Conservation (phyloP, 2,113 vertebrate genomes). For the Physeter macrocephalus region DNA sequence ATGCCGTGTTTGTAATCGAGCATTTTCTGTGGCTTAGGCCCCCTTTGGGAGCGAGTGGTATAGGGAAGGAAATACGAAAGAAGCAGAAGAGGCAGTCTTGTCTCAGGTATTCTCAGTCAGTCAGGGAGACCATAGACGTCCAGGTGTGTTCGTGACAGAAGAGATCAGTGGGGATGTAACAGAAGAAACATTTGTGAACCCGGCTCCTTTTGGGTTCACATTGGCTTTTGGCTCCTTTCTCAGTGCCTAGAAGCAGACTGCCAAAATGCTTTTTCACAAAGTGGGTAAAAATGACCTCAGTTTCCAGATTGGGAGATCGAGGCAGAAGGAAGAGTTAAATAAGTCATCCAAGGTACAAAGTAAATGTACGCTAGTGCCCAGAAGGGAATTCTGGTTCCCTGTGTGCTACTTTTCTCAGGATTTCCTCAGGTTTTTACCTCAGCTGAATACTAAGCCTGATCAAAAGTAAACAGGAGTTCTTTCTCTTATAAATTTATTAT, state of each 20-base stretch:
- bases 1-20: background rate
- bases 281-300: background rate
- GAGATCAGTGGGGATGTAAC: background rate
- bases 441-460: slow-evolving; percentile 7
- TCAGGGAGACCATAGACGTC: background rate
- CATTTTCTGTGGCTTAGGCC: background rate
- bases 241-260: background rate
- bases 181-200: background rate
- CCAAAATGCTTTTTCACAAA: slow-evolving; percentile 1
- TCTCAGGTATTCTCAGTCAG: background rate
- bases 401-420: background rate
- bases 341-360: background rate
- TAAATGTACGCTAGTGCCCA: background rate
- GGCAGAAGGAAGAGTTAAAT: background rate
- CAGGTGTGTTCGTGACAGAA: no score
- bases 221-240: background rate
- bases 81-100: background rate
- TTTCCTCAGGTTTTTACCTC: background rate
- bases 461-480: slow-evolving; percentile 14
- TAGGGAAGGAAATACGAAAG: background rate
- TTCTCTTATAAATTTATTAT: background rate
- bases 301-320: slow-evolving; percentile 28
- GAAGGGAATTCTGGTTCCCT: background rate
- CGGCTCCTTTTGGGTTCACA: background rate
- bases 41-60: background rate